Base-by-base conservation (phyloP, 2,888 invertebrate genomes). In the Xestia c-nigrum region DNA sequence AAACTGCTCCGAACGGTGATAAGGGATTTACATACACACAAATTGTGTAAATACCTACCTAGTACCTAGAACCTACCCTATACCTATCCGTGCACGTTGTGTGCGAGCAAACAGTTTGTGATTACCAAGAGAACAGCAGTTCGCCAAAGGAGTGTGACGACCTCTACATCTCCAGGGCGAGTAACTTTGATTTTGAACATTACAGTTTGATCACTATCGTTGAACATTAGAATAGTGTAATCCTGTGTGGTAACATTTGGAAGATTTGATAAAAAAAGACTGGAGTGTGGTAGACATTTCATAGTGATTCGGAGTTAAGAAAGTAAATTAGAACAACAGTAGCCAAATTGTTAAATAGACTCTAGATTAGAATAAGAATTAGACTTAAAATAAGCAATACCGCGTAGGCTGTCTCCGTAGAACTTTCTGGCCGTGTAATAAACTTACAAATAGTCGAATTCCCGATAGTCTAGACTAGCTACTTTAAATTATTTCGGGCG, bases 171-270 rank as follows among this genome's bases (percentile, higher is more conserved):
- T 91, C 91, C 96, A 96, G 96, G 96, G 96, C 96, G 96, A 96
- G 96, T 96, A 96, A 96, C 89, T 94, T 95, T 94, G 92, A 90
- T 92, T 94, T 93, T 93, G 92, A 95, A 94, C 93, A 93, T 94
- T 94, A 91, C 91, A 92, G 91, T 94, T 95, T 95, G 91, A 92
- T 92, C 90, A 91, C 86, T 92, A 91, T 89, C 88, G 91, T 92
- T 93, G 91, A 90, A 91, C 87, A 84, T 91, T 96, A 96, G 96
- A 92, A 93, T 96, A 96, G 96, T 85, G 83, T 95, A 95, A 85
- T 76, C 85, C 76, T 88, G 84, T 88, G 89, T 89, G 91, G 91
- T 93, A 91, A 91, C 87, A 87, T 91, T 91, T 92, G 90, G 88
- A 90, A 91, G 91, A 91, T 89, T 89, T 87, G 50, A 84, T 87